phyloP scores from a whole-genome alignment of 92 coral and sea anemone species.

The Pocillopora grandis region DNA sequence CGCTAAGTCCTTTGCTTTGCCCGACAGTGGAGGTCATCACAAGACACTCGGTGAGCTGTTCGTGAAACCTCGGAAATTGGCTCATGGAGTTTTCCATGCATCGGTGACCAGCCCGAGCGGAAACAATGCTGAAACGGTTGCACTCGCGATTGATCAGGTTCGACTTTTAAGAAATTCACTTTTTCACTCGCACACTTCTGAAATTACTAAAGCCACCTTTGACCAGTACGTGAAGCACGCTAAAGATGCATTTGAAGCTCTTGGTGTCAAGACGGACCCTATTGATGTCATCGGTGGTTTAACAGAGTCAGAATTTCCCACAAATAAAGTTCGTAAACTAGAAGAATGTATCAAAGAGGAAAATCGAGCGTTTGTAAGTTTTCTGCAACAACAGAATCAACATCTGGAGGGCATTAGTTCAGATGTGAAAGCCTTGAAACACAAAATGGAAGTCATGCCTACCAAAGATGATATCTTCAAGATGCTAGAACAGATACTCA shows the following conservation, averaged over 20 bases:
- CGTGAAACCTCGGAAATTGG: neutral
- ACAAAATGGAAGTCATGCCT: too few species aligned
- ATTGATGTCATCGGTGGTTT: conserved; percentile 29
- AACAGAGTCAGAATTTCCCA: conserved; percentile 40
- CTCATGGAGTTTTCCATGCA: neutral
- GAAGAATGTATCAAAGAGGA: neutral
- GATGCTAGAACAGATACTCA: too few species aligned
- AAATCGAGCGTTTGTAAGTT: neutral
- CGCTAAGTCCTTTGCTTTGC: too few species aligned
- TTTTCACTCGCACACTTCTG: conserved; percentile 31
- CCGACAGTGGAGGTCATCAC: neutral
- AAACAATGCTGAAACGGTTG: conserved; percentile 24
- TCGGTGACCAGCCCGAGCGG: neutral
- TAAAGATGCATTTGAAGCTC: conserved; percentile 35
- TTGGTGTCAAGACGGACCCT: neutral
- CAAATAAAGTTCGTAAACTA: conserved; percentile 29
- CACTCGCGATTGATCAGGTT: conserved; percentile 42
- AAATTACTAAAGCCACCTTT: conserved; percentile 21
- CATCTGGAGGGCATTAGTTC: too few species aligned
- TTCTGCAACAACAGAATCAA: neutral
- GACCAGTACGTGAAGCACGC: conserved; percentile 11
- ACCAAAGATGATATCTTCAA: too few species aligned
- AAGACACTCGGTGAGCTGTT: conserved; percentile 34
- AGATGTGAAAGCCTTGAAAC: too few species aligned
- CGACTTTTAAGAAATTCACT: conserved; percentile 31